Evolutionary conservation across 1,140 invertebrate species (phyloP).

Genomic region (Aphis craccivora): DNA sequence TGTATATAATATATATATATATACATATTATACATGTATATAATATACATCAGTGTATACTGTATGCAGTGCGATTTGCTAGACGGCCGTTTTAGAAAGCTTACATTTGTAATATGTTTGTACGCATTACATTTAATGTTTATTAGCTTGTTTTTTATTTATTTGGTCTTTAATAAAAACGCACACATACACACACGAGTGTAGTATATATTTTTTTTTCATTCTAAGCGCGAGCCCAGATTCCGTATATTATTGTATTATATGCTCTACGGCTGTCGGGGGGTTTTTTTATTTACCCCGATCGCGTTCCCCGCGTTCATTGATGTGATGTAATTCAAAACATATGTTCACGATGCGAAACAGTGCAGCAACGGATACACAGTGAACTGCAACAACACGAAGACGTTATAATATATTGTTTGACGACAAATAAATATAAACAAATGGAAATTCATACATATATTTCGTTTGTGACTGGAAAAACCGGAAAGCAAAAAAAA

Average conservation of each 20-base stretch:
- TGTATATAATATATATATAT: too few species aligned
- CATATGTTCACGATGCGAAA: neutral
- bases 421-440: neutral
- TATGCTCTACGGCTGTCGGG: neutral
- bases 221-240: neutral
- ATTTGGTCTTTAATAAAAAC: neutral
- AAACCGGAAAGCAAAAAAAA: neutral
- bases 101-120: constrained; percentile 15
- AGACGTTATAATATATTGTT: neutral
- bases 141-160: constrained; percentile 19
- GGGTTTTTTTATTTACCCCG: neutral
- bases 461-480: neutral
- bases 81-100: neutral
- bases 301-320: neutral
- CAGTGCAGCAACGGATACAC: neutral
- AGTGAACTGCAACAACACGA: neutral
- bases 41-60: neutral
- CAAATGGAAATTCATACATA: neutral
- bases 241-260: neutral
- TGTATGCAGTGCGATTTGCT: neutral
- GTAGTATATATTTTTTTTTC: neutral
- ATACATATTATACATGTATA: neutral
- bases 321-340: neutral
- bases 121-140: constrained; percentile 11
- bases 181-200: neutral